Conservation (phyloP, 2,797 vertebrate species). For the Balearica regulorum region DNA sequence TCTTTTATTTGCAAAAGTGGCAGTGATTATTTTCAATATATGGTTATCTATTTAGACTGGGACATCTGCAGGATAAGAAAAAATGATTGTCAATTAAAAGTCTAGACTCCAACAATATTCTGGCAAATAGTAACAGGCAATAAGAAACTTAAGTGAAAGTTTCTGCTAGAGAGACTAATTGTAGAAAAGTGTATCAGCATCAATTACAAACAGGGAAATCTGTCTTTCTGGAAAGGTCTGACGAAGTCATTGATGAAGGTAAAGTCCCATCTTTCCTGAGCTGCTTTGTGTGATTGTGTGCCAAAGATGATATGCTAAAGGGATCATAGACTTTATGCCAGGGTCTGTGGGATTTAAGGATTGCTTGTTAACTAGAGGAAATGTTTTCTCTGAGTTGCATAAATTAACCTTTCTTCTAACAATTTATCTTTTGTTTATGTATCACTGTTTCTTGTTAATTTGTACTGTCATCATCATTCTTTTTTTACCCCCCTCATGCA, state of each 20-base stretch:
- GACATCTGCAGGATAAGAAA: neutral
- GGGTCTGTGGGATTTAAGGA: neutral
- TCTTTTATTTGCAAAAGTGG: neutral
- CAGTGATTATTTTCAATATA: neutral
- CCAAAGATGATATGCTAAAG: constrained; percentile 10
- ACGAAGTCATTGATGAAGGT: constrained; percentile 6
- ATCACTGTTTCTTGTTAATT: constrained; percentile 22
- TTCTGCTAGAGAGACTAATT: neutral
- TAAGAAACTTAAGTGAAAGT: neutral
- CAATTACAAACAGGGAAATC: neutral
- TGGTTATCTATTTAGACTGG: neutral
- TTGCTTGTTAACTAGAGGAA: constrained; percentile 3
- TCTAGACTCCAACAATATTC: neutral
- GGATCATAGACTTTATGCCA: neutral
- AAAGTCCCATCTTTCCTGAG: neutral
- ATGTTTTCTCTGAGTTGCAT: constrained; percentile 17
- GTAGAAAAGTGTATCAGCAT: neutral
- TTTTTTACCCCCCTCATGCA: too few species aligned
- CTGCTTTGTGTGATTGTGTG: neutral
- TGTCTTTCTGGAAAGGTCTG: neutral
- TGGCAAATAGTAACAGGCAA: neutral
- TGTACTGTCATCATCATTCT: neutral
- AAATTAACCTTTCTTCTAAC: constrained; percentile 55
- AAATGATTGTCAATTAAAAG: neutral
- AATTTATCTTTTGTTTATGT: constrained; percentile 52